A percentile compares a stretch with the other conserved stretches of the same genome.
Evolutionary conservation across 1,140 invertebrate genomes (phyloP).

Genomic region (Dendrolimus kikuchii): DNA sequence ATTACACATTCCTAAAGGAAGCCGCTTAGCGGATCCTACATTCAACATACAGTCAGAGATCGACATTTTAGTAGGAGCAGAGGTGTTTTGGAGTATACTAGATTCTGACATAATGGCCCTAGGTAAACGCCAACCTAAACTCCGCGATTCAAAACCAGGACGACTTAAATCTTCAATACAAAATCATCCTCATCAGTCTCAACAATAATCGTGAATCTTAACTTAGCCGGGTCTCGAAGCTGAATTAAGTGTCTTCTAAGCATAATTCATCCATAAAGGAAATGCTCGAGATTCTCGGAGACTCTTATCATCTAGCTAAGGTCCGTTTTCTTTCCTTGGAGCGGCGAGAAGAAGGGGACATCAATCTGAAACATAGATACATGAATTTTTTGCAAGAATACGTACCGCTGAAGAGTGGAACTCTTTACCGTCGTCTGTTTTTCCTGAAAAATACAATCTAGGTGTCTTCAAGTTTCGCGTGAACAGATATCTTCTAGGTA

Average conservation of each 20-base stretch:
- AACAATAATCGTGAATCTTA: not conserved
- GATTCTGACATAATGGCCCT: slow-evolving; percentile 18
- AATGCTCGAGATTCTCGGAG: slow-evolving; percentile 2
- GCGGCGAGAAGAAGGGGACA: slow-evolving; percentile 5
- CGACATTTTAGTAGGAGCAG: slow-evolving; percentile 4
- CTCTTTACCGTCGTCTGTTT: too few species aligned
- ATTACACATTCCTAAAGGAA: slow-evolving; percentile 17
- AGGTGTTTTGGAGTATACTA: slow-evolving; percentile 16
- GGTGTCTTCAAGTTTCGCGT: too few species aligned
- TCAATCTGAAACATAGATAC: slow-evolving; percentile 6
- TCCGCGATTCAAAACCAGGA: slow-evolving; percentile 22
- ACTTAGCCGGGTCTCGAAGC: slow-evolving; percentile 19
- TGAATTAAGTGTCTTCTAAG: slow-evolving; percentile 11
- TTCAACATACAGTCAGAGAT: too few species aligned
- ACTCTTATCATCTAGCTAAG: slow-evolving; percentile 9
- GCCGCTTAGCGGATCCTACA: slow-evolving; percentile 25
- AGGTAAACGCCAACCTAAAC: slow-evolving; percentile 22
- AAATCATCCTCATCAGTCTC: not conserved
- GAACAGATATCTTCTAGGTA: too few species aligned
- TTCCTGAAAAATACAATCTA: too few species aligned
- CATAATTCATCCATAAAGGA: slow-evolving; percentile 9
- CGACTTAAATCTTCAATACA: slow-evolving; percentile 11
- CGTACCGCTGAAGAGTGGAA: too few species aligned
- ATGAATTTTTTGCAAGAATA: slow-evolving; percentile 12
- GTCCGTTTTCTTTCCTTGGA: slow-evolving; percentile 12